A percentile compares a stretch with the other conserved stretches of the same genome.
Evolutionary conservation across 2,888 invertebrate genomes (phyloP).

Genomic region (Incurvaria masculella): DNA sequence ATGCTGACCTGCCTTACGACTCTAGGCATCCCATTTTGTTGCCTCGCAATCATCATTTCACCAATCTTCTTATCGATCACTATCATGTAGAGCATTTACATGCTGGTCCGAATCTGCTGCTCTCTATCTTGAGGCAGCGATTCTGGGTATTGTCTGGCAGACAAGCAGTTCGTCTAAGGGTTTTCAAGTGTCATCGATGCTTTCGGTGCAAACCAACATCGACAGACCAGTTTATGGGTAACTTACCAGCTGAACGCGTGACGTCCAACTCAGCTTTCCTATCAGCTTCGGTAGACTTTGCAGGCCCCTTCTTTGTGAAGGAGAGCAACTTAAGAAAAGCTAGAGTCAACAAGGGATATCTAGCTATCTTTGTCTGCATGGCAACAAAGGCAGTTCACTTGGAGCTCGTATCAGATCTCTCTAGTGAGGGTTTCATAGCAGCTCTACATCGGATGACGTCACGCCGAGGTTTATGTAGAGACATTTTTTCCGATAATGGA

Average conservation of each 20-base stretch:
- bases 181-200: neutral
- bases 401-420: too few relatives aligned
- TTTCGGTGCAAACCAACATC: neutral
- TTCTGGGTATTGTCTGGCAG: neutral
- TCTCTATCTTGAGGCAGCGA: too few relatives aligned
- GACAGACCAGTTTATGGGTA: neutral
- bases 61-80: too few relatives aligned
- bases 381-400: too few relatives aligned
- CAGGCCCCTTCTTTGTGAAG: slow-evolving; percentile 15
- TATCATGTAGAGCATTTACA: neutral
- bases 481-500: slow-evolving; percentile 15
- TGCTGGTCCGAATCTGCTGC: too few relatives aligned
- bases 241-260: slow-evolving; percentile 8
- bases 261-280: slow-evolving; percentile 10
- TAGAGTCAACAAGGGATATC: slow-evolving; percentile 12
- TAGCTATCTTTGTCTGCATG: too few relatives aligned
- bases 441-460: slow-evolving; percentile 15
- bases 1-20: neutral
- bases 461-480: slow-evolving; percentile 13
- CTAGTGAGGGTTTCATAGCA: too few relatives aligned
- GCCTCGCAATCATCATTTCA: too few relatives aligned
- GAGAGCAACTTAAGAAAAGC: too few relatives aligned
- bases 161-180: neutral
- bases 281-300: slow-evolving; percentile 11
- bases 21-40: slow-evolving; percentile 1